Evolutionary conservation across 2,797 vertebrate genomes (phyloP).

Genomic region (Ciconia nigra): DNA sequence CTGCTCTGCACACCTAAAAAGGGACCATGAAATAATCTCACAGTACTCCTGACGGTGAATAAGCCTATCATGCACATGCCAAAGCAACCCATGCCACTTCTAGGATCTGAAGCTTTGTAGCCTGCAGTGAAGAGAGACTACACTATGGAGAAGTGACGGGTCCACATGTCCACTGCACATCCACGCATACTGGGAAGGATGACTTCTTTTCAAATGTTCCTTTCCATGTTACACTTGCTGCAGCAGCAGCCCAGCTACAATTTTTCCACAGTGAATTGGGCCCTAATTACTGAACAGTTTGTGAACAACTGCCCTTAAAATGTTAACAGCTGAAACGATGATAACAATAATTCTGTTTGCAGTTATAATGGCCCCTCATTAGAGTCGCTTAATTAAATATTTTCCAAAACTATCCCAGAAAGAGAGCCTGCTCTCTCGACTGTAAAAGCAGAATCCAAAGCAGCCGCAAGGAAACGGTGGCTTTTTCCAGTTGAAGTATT

Average conservation of each 20-base stretch:
- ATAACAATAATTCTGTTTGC: constrained; percentile 62
- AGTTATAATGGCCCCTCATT: constrained; percentile 68
- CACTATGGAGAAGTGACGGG: rapidly evolving
- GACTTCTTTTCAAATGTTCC: neutral
- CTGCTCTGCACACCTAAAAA: neutral
- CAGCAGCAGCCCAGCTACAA: neutral
- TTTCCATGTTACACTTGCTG: neutral
- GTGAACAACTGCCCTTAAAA: constrained; percentile 70
- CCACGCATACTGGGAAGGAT: neutral
- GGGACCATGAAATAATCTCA: neutral
- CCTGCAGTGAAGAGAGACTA: neutral
- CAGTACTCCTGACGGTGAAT: neutral
- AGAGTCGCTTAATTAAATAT: constrained; percentile 71
- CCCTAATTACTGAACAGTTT: constrained; percentile 71
- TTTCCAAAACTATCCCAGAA: constrained; percentile 63
- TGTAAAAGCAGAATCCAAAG: constrained; percentile 48
- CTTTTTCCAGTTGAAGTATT: constrained; percentile 25
- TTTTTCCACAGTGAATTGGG: constrained; percentile 54
- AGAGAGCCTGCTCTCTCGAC: constrained; percentile 47
- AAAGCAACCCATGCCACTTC: neutral
- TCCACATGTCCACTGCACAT: neutral
- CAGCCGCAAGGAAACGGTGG: constrained; percentile 26
- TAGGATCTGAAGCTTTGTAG: neutral
- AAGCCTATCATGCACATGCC: neutral
- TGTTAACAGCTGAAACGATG: constrained; percentile 63